Percentiles rank a stretch among this genome's conserved stretches.
Evolutionary conservation across 2,888 invertebrate species (phyloP).

Genomic region (Thereva nobilitata): DNA sequence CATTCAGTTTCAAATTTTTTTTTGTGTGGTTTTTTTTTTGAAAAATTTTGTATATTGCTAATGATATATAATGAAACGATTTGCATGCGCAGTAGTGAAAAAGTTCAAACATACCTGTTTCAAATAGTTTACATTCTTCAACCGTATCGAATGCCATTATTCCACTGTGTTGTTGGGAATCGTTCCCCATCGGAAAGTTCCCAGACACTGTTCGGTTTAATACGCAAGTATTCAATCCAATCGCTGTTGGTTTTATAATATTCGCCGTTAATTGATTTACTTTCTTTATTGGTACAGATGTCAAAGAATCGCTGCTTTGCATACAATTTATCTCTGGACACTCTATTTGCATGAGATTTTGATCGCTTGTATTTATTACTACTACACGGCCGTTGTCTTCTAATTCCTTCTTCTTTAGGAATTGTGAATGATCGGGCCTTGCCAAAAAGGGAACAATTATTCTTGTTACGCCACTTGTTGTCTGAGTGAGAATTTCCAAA

Average conservation of each 20-base stretch:
- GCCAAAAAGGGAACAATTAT: constrained; percentile 34
- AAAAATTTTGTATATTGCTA: no score
- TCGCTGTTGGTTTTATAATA: background rate
- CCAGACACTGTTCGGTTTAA: background rate
- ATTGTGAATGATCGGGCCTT: constrained; percentile 8
- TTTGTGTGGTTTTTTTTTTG: no score
- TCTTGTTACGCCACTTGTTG: constrained; percentile 23
- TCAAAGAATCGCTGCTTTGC: background rate
- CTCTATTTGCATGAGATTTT: background rate
- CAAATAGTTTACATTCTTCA: constrained; percentile 18
- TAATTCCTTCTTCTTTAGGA: constrained; percentile 7
- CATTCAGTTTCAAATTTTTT: no score
- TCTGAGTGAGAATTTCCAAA: constrained; percentile 15
- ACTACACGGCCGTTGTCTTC: constrained; percentile 9
- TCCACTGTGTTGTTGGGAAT: constrained; percentile 14
- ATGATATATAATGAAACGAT: no score
- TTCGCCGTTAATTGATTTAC: background rate
- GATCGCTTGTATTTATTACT: constrained; percentile 15
- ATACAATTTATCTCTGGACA: constrained; percentile 4
- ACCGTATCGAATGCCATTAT: constrained; percentile 29
- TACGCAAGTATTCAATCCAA: constrained; percentile 12
- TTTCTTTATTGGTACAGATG: constrained; percentile 9
- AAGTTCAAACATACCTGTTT: background rate
- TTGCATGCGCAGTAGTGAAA: no score
- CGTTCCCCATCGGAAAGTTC: constrained; percentile 3